Percentiles rank a stretch among this genome's conserved stretches.
Evolutionary conservation across 1,140 invertebrate species (phyloP).

Genomic region (Microplitis demolitor): DNA sequence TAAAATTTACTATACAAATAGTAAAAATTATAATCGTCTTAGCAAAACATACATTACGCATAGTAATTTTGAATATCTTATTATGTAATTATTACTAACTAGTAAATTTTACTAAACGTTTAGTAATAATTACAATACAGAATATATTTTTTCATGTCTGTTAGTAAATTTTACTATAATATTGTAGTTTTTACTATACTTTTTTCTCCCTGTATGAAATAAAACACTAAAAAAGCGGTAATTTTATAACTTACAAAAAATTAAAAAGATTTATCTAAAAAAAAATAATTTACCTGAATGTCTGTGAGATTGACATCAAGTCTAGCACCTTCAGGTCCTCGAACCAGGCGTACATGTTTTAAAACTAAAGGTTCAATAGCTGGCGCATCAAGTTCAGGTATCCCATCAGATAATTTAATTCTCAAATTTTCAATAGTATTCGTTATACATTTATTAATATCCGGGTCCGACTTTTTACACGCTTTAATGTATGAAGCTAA

Average conservation of each 20-base stretch:
- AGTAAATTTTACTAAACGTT: too few relatives aligned
- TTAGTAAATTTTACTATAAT: too few relatives aligned
- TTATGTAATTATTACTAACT: too few relatives aligned
- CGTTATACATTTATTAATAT: conserved; percentile 69
- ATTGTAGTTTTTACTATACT: too few relatives aligned
- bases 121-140: too few relatives aligned
- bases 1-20: too few relatives aligned
- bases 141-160: too few relatives aligned
- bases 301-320: conserved; percentile 69
- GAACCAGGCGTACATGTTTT: conserved; percentile 64
- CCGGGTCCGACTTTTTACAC: conserved; percentile 68
- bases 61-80: too few relatives aligned
- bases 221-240: too few relatives aligned
- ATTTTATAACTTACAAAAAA: neutral
- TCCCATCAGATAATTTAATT: conserved; percentile 66
- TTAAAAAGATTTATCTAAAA: neutral
- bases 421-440: conserved; percentile 68
- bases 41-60: too few relatives aligned
- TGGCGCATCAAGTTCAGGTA: conserved; percentile 71
- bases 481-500: conserved; percentile 72
- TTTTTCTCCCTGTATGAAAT: too few relatives aligned
- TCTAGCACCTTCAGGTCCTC: conserved; percentile 66
- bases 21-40: too few relatives aligned
- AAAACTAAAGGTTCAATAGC: conserved; percentile 69
- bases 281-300: conserved; percentile 57